Base-by-base conservation (phyloP, 2,113 vertebrate species). In the Ptilonorhynchus violaceus region DNA sequence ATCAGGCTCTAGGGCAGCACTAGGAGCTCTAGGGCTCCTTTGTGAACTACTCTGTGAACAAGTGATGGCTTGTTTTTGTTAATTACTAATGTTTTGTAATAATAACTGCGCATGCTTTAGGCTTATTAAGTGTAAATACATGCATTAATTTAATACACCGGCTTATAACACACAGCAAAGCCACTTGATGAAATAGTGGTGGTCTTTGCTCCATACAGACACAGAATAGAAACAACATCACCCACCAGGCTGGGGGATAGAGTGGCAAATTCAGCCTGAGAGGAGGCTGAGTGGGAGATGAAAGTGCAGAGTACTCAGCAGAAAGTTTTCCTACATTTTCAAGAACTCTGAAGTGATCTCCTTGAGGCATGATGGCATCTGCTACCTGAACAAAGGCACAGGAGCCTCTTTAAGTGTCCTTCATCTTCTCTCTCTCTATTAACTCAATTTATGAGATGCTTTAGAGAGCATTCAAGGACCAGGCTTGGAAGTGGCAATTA, bases 401-500 rank as follows among this genome's bases (percentile, higher is more conserved):
- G 50, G 33, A 84, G 42, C 70, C 37, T 81, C 62, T 67, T 70
- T 56, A 75, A 89, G 42, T 68, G 37, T 58, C 85, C 46, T 79
- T 35, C 42, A 35, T 67, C 70, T 82, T 88, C 59, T 79, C 31
- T 79, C 31, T 66, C 58, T 76, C 70, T 62, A 79, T 96, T 92
- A 97, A 84, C 39, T 80, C 35, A 9, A 70, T 66, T 95, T 90
- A 93, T 80, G 68, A 89, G 62, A 55, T 80, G 68, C 83, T 88
- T 94, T 39, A 93, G 85, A 78, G 59, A 86, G 35, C 72, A 24
- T 52, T 93, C 5, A 20, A 93, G 55, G 68, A 69, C 41, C 30
- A 66, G 67, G 53, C 31, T 76, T 58, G 46, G 52, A 85, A 92
- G 89, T 62, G 68, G 64, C 74, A 92, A 96, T 92, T 94, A 95